A percentile compares a stretch with the other conserved stretches of the same genome.
Conservation (phyloP, 2,113 vertebrate species). For the Amazona vittata region DNA sequence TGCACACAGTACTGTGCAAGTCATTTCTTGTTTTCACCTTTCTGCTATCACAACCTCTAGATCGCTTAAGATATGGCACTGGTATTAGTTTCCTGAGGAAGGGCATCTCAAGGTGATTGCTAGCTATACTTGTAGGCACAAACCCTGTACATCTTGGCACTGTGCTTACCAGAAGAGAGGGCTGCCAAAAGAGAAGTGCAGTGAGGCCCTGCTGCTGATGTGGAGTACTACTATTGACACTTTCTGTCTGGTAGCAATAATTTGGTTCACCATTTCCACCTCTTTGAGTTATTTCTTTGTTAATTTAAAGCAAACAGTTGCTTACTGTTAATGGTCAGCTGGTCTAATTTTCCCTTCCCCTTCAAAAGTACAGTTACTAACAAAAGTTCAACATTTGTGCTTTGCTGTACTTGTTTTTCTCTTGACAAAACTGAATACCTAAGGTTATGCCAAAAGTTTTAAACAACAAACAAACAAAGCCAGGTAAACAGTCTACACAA, state of each 20-base stretch:
- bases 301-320: background rate
- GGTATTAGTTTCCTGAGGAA: background rate
- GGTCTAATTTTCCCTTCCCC: background rate
- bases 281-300: background rate
- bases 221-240: background rate
- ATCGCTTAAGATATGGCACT: background rate
- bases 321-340: background rate
- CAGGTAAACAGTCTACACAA: background rate
- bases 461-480: background rate
- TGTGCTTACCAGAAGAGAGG: background rate
- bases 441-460: background rate
- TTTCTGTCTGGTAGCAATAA: background rate
- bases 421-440: background rate
- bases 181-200: background rate
- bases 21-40: background rate
- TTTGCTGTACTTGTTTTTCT: background rate
- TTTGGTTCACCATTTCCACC: background rate
- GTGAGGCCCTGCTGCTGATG: background rate
- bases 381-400: background rate
- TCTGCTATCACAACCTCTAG: background rate
- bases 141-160: background rate
- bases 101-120: background rate
- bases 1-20: background rate
- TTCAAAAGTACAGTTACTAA: background rate
- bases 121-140: accelerated